Evolutionary conservation across 2,113 vertebrate genomes (phyloP).

Genomic region (Phalacrocorax carbo): DNA sequence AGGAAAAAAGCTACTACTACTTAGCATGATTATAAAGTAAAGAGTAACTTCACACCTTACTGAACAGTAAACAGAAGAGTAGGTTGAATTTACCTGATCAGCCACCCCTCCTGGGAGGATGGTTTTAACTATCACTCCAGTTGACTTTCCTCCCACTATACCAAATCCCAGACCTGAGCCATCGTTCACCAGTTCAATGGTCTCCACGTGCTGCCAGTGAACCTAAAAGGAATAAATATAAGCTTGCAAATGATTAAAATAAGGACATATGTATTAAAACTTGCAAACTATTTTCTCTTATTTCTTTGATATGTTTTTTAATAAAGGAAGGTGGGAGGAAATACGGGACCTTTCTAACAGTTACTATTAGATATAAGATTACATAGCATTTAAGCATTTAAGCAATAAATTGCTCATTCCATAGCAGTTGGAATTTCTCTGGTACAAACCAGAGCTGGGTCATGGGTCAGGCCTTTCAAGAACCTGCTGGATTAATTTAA

Average conservation of each 20-base stretch:
- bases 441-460: not conserved
- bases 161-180: conserved; percentile 94
- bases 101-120: conserved; percentile 93
- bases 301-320: not conserved
- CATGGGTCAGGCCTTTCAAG: not conserved
- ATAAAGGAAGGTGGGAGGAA: not conserved
- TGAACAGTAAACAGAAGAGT: not conserved
- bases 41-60: not conserved
- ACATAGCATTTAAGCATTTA: not conserved
- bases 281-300: not conserved
- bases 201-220: conserved; percentile 91
- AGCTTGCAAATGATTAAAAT: not conserved
- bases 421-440: not conserved
- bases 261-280: not conserved
- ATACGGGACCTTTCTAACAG: not conserved
- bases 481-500: not conserved
- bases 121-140: conserved; percentile 94
- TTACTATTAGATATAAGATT: not conserved
- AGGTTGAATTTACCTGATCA: conserved; percentile 81
- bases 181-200: conserved; percentile 91
- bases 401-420: not conserved
- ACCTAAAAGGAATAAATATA: conserved; percentile 70
- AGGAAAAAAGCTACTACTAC: not conserved
- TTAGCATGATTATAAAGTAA: not conserved
- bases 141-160: conserved; percentile 92